These are phyloP conservation scores for Trogon surrucura DNA, from an alignment of 2,113 vertebrate genomes.

Conservation along the genomic window DNA sequence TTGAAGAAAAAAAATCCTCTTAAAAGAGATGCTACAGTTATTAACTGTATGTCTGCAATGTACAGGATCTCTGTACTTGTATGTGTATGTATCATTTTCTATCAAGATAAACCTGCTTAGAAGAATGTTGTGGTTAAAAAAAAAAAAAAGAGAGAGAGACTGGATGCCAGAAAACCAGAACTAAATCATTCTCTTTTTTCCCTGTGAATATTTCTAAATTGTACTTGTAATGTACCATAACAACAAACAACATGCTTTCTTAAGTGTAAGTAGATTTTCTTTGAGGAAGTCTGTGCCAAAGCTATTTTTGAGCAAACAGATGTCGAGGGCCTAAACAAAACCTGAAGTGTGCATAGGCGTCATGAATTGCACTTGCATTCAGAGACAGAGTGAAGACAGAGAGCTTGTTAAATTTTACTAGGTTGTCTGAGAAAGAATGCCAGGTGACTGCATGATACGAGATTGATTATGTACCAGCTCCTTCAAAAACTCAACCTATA, in stretches of 20 bases:
- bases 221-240: constrained; percentile 50
- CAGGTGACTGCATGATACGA: fast-evolving
- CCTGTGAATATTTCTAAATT: constrained; percentile 46
- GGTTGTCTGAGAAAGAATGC: neutral
- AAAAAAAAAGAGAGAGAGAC: neutral
- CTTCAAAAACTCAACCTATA: neutral
- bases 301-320: constrained; percentile 46
- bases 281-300: constrained; percentile 45
- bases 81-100: neutral
- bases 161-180: constrained; percentile 30
- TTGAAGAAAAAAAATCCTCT: neutral
- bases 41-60: neutral
- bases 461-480: neutral
- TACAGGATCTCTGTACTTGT: neutral
- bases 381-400: neutral
- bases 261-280: constrained; percentile 53
- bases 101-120: constrained; percentile 51
- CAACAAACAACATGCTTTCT: constrained; percentile 63
- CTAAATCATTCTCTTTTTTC: neutral
- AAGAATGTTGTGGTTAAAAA: constrained; percentile 20
- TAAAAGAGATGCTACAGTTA: neutral
- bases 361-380: neutral
- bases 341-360: neutral
- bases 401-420: neutral
- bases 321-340: constrained; percentile 26